phyloP scores from a whole-genome alignment of 2,113 vertebrate genomes.

The Oncorhynchus gorbuscha region DNA sequence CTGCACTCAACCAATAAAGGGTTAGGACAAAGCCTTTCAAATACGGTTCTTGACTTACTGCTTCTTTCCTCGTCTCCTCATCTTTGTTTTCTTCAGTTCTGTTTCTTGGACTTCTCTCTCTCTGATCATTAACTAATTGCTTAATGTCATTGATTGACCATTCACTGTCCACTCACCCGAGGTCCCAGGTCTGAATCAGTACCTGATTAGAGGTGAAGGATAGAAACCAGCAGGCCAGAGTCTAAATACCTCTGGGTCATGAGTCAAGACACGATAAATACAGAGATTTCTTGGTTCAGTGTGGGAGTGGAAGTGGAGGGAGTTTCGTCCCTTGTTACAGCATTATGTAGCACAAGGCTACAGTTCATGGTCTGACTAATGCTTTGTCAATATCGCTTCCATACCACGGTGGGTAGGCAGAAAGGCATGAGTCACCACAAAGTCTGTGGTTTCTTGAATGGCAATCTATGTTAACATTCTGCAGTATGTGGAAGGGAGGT shows the following conservation, averaged over 20 bases:
- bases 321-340: background rate
- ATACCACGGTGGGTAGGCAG: background rate
- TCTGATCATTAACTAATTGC: no score
- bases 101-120: no score
- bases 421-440: background rate
- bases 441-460: background rate
- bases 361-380: background rate
- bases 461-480: background rate
- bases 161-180: no score
- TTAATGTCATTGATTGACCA: no score
- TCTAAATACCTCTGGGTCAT: no score
- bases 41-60: background rate
- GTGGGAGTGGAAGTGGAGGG: background rate
- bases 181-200: no score
- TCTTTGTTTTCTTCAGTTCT: no score
- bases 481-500: background rate
- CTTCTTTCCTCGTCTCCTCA: no score
- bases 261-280: background rate
- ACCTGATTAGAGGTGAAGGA: no score
- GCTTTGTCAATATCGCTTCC: background rate
- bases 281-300: background rate
- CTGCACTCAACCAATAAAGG: conserved; percentile 15
- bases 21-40: no score
- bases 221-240: no score
- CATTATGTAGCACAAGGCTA: background rate